Percentiles rank a stretch among this genome's conserved stretches.
phyloP scores from a whole-genome alignment of 1,140 invertebrate genomes.

The Drosophila nigrodunni region DNA sequence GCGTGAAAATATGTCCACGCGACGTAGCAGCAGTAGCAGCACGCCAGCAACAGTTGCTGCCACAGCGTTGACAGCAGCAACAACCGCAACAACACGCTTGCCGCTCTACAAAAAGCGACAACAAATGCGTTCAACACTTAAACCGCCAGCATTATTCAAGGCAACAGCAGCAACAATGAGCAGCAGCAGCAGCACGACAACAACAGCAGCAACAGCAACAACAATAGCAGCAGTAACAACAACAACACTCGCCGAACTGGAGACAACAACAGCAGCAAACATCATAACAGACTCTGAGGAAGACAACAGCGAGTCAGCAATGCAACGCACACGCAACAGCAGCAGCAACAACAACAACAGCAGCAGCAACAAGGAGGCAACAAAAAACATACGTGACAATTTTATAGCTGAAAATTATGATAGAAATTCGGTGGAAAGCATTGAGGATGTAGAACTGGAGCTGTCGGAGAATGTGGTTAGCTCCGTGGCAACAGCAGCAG shows the following conservation, averaged over 20 bases:
- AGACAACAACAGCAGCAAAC: constrained; percentile 15
- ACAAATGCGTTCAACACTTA: constrained; percentile 69
- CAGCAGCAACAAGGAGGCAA: constrained; percentile 28
- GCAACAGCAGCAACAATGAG: constrained; percentile 23
- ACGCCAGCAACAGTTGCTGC: constrained; percentile 9
- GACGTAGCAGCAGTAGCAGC: constrained; percentile 31
- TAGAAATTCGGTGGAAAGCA: constrained; percentile 54
- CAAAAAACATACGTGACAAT: constrained; percentile 62
- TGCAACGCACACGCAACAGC: constrained; percentile 44
- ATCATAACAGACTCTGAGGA: constrained; percentile 6
- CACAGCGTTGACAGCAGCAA: constrained; percentile 20
- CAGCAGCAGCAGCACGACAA: constrained; percentile 16
- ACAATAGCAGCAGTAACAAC: constrained; percentile 7
- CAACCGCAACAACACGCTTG: constrained; percentile 67
- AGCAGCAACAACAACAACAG: constrained; percentile 24
- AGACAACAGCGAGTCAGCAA: constrained; percentile 20
- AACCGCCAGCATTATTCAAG: constrained; percentile 64
- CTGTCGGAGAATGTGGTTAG: constrained; percentile 4
- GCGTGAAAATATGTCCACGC: constrained; percentile 51
- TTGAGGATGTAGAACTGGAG: constrained; percentile 53
- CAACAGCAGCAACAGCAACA: constrained; percentile 5
- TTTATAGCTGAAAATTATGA: constrained; percentile 57
- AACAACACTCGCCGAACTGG: background rate
- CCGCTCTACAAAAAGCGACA: constrained; percentile 78
- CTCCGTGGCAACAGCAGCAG: constrained; percentile 1